phyloP scores from a whole-genome alignment of 2,797 vertebrate species.

The Carcharodon carcharias region DNA sequence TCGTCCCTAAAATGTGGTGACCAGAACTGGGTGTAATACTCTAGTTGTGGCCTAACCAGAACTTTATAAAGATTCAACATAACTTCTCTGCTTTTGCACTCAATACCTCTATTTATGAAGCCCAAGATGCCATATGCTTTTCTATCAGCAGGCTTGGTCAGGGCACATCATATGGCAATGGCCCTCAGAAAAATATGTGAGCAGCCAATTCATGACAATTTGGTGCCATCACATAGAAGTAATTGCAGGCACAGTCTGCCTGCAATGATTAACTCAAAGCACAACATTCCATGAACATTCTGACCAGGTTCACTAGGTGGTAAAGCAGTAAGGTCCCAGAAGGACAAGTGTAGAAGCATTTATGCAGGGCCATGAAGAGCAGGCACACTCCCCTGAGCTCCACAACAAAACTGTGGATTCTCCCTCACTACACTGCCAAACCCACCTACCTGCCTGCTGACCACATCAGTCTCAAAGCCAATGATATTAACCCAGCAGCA shows the following conservation, averaged over 20 bases:
- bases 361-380: neutral
- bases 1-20: no score
- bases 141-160: no score
- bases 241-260: neutral
- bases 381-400: neutral
- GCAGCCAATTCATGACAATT: neutral
- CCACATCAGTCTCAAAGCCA: neutral
- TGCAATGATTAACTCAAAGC: neutral
- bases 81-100: no score
- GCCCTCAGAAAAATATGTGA: neutral
- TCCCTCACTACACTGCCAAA: no score
- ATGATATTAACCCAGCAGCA: no score
- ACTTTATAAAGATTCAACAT: no score
- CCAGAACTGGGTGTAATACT: no score
- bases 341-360: neutral
- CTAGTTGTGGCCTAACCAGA: no score
- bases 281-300: neutral
- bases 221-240: neutral
- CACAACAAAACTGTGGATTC: no score
- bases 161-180: neutral
- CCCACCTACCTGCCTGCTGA: neutral
- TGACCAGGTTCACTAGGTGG: neutral
- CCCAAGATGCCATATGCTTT: no score
- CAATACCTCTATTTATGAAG: no score
- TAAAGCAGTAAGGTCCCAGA: neutral